Conservation (phyloP, 2,888 invertebrate species). For the Pseudococcus longispinus region DNA sequence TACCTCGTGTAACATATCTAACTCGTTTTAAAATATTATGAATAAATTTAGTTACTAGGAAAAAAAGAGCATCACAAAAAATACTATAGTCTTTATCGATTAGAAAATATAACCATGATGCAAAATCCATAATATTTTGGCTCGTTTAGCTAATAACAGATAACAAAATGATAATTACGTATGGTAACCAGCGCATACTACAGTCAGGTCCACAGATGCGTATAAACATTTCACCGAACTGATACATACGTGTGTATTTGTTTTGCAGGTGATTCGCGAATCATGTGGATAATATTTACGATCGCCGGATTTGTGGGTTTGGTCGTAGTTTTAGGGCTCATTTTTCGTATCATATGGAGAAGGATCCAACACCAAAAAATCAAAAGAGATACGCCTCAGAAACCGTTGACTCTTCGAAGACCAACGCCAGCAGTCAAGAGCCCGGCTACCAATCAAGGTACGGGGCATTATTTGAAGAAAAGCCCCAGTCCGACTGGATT, state of each 20-base stretch:
- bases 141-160: constrained; percentile 8
- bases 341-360: constrained; percentile 51
- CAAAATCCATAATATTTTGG: not conserved
- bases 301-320: constrained; percentile 23
- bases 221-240: not conserved
- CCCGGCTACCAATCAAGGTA: constrained; percentile 74
- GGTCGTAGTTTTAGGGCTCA: constrained; percentile 6
- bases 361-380: constrained; percentile 48
- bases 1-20: not conserved
- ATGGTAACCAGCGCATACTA: not conserved
- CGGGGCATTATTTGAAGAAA: constrained; percentile 84
- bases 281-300: constrained; percentile 43
- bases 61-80: not conserved
- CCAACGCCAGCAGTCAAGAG: constrained; percentile 84
- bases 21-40: not conserved
- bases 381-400: constrained; percentile 47
- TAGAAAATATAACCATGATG: not conserved
- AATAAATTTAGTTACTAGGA: not conserved
- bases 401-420: constrained; percentile 67
- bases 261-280: constrained; percentile 46
- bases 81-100: not conserved
- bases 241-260: constrained; percentile 35
- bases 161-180: constrained; percentile 13
- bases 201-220: not conserved
- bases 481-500: constrained; percentile 85